phyloP scores from a whole-genome alignment of 2,797 vertebrate genomes.

The Epinephelus malabaricus region DNA sequence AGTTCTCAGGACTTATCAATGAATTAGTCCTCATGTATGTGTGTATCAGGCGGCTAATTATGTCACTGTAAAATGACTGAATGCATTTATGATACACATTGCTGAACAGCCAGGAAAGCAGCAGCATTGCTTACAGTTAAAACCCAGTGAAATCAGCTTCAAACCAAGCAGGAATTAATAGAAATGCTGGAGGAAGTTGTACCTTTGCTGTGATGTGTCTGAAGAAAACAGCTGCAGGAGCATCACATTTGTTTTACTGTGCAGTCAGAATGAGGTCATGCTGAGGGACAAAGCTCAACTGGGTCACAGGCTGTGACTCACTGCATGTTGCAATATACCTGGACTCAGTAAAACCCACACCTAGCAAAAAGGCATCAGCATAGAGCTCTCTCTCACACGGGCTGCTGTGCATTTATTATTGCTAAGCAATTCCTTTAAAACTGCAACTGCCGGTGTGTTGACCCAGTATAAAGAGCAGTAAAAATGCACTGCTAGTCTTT shows the following conservation, averaged over 20 bases:
- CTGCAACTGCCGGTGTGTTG: slow-evolving; percentile 1
- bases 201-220: neutral
- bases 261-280: slow-evolving; percentile 75
- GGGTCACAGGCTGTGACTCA: slow-evolving; percentile 76
- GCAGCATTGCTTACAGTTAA: neutral
- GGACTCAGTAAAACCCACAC: slow-evolving; percentile 43
- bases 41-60: neutral
- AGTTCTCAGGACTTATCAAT: neutral
- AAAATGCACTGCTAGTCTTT: neutral
- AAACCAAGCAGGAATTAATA: neutral
- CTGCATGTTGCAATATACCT: slow-evolving; percentile 59
- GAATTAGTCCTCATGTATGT: neutral
- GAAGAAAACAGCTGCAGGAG: slow-evolving; percentile 42
- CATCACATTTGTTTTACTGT: slow-evolving; percentile 55
- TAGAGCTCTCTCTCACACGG: neutral
- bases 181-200: slow-evolving; percentile 2
- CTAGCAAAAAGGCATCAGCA: slow-evolving; percentile 15
- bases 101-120: neutral
- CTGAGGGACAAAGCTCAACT: slow-evolving; percentile 71
- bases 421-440: slow-evolving; percentile 1
- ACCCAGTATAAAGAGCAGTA: slow-evolving; percentile 8
- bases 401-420: slow-evolving; percentile 9
- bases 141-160: neutral
- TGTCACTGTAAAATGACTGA: neutral
- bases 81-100: neutral